Conservation (phyloP, 2,888 invertebrate species). For the Notodonta dromedarius region DNA sequence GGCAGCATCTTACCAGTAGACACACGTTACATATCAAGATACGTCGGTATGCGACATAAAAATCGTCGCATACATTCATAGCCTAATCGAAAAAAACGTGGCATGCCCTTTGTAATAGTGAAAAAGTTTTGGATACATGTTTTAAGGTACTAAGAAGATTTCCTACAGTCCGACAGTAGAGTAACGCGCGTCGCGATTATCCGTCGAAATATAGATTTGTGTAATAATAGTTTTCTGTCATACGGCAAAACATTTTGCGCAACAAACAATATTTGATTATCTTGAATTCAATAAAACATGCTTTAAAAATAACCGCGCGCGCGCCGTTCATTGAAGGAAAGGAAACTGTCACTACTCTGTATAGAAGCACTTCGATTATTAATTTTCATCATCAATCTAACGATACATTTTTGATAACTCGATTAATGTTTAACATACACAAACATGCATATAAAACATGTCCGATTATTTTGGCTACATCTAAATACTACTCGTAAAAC, state of each 20-base stretch:
- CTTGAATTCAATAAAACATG: too few relatives aligned
- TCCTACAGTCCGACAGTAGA: slow-evolving; percentile 36
- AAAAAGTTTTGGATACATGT: slow-evolving; percentile 72
- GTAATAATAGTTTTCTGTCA: too few relatives aligned
- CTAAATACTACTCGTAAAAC: slow-evolving; percentile 75
- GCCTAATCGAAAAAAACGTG: slow-evolving; percentile 58
- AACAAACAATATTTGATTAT: too few relatives aligned
- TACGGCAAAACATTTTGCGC: too few relatives aligned
- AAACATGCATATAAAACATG: slow-evolving; percentile 74
- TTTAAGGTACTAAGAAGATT: slow-evolving; percentile 69
- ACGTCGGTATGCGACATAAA: slow-evolving; percentile 57
- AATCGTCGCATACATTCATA: slow-evolving; percentile 63
- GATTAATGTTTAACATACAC: slow-evolving; percentile 72
- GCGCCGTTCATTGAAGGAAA: slow-evolving; percentile 35
- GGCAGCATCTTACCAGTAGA: slow-evolving; percentile 73
- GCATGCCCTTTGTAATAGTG: slow-evolving; percentile 67
- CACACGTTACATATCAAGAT: slow-evolving; percentile 68
- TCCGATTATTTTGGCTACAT: slow-evolving; percentile 70
- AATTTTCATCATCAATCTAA: slow-evolving; percentile 66
- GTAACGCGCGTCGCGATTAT: slow-evolving; percentile 18
- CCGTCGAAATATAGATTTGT: not conserved
- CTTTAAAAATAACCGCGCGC: slow-evolving; percentile 16
- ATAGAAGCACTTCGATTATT: slow-evolving; percentile 67
- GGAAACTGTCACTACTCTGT: slow-evolving; percentile 64
- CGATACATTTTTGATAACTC: slow-evolving; percentile 77